phyloP scores from a whole-genome alignment of 2,888 invertebrate species.

The Lycophotia porphyrea region DNA sequence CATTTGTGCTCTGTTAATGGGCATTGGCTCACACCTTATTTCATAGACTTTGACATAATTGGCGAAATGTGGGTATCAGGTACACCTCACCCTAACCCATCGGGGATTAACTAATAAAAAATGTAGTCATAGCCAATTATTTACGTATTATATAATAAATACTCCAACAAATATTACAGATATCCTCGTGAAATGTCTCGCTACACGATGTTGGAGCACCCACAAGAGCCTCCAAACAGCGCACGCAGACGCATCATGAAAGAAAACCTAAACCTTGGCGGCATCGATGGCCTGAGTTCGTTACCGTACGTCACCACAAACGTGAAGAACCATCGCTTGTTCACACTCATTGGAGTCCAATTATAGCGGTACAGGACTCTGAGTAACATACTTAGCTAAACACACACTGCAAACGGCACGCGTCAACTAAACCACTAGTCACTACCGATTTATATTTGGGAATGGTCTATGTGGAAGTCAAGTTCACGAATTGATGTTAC shows the following conservation, averaged over 20 bases:
- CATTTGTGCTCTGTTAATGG: neutral
- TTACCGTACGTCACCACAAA: conserved; percentile 63
- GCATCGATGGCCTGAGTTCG: conserved; percentile 74
- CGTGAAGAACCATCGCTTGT: conserved; percentile 75
- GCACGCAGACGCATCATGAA: conserved; percentile 72
- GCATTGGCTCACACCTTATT: neutral
- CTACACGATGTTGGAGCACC: conserved; percentile 85
- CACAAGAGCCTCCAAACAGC: conserved; percentile 74
- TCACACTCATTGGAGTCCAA: conserved; percentile 78
- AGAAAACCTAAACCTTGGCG: conserved; percentile 64
- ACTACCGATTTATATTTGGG: neutral
- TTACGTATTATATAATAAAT: neutral
- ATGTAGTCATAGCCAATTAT: neutral
- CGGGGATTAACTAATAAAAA: neutral
- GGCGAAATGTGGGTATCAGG: neutral
- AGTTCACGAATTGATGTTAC: neutral
- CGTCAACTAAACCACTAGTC: neutral
- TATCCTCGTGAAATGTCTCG: conserved; percentile 39
- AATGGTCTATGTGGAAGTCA: neutral
- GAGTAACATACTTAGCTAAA: neutral
- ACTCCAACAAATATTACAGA: conserved; percentile 2
- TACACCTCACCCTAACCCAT: neutral
- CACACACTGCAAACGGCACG: neutral
- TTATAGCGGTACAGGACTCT: conserved; percentile 66
- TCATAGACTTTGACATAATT: neutral